phyloP scores from a whole-genome alignment of 2,888 invertebrate species.

The Hymenopus coronatus region DNA sequence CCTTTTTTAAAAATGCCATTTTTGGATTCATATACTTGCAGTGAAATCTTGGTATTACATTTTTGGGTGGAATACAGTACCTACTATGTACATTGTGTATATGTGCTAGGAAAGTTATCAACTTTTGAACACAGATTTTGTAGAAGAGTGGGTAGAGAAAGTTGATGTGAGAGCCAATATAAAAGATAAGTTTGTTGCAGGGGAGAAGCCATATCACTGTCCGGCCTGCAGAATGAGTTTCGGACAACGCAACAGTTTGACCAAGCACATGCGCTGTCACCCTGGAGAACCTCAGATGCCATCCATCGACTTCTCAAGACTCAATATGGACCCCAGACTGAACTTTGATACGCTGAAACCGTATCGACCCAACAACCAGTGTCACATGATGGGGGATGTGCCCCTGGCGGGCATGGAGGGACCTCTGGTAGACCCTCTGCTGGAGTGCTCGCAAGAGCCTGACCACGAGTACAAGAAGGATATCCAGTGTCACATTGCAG shows the following conservation, averaged over 20 bases:
- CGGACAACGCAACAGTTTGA: conserved; percentile 5
- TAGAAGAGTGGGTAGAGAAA: too few relatives aligned
- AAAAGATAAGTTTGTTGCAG: not conserved
- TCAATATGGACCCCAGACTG: not conserved
- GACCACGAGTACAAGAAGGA: not conserved
- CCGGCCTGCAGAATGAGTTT: conserved; percentile 3
- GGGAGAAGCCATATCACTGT: not conserved
- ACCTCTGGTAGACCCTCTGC: not conserved
- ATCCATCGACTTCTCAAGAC: not conserved
- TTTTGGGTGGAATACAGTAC: too few relatives aligned
- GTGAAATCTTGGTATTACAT: too few relatives aligned
- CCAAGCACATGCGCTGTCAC: conserved; percentile 8
- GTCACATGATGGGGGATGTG: not conserved
- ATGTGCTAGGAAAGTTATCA: too few relatives aligned
- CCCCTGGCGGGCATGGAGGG: not conserved
- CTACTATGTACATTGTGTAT: too few relatives aligned
- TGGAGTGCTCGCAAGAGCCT: not conserved
- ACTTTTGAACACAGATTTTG: too few relatives aligned
- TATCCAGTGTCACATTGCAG: not conserved
- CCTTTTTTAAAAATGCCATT: too few relatives aligned
- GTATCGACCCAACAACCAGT: not conserved
- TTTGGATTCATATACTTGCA: too few relatives aligned
- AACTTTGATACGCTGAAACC: not conserved
- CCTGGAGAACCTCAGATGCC: not conserved
- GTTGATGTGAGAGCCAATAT: too few relatives aligned